Base-by-base conservation (phyloP, 2,797 vertebrate genomes). In the Rhyacichthys aspro region DNA sequence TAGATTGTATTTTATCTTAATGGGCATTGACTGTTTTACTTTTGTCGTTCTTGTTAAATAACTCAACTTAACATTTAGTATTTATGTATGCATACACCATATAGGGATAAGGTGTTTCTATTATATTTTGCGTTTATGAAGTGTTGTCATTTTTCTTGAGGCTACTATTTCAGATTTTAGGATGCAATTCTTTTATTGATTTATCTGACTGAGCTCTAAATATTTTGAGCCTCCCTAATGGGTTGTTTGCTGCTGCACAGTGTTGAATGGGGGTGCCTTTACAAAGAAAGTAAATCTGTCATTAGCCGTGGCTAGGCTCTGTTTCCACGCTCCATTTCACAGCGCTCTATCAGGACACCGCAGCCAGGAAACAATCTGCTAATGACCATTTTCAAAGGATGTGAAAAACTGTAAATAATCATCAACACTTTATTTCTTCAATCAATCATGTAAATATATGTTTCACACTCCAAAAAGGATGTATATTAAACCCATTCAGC, bases 321-420 rank as follows among this genome's bases (percentile, higher is more conserved):
- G 70, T 76, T 74, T 77, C 55, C 73, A 84, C 37, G 67, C 82
- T 82, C 72, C 82, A 84, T 87, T 87, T 84, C 75, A 67, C 53
- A 42, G 70, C 70, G 62, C 74, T 84, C 85, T 54, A 78, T 79
- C 65, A 23, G 46, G 36, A 59, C 38, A 59, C 62, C 66, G 32
- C 9, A 50, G 36, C 74, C 67, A 72, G 78, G 73, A 87, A 89
- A 79, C 14, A 5, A 83, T 82, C 68, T 78, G 67, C 67, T 74
- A 83, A 68, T 17, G 42, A 55, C 48, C 41, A 67, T 80, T 77
- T 74, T 82, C 72, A 52, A 37, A 64, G 38, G 57, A 55, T 63
- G 48, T 37, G 55, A 76, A 52, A 76, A 68, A 60, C 43, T 57
- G 56, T 67, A 55, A 81, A 78, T 81, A 79, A 80, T 74, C 33